A percentile compares a stretch with the other conserved stretches of the same genome.
Conservation (phyloP, 1,140 invertebrate genomes). For the Drosophila oshimai region DNA sequence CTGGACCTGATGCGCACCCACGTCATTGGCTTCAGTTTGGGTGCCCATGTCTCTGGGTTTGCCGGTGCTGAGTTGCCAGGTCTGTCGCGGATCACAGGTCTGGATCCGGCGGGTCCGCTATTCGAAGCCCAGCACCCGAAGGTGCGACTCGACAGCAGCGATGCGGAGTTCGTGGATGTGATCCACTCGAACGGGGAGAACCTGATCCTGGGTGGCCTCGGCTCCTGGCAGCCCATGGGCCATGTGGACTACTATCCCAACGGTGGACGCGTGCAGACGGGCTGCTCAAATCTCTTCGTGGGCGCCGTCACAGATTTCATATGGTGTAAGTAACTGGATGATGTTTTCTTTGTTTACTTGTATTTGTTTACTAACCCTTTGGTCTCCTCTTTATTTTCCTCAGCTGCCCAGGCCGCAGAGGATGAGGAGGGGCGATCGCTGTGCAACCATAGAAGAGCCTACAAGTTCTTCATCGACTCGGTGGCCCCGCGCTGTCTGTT, state of each 20-base stretch:
- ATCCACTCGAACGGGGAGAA: conserved; percentile 97
- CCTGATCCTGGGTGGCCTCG: conserved; percentile 91
- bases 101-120: conserved; percentile 95
- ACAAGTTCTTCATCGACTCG: conserved; percentile 96
- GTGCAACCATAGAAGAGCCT: conserved; percentile 95
- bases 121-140: conserved; percentile 93
- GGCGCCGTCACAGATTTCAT: conserved; percentile 95
- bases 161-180: conserved; percentile 96
- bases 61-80: conserved; percentile 93
- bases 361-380: not conserved
- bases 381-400: not conserved
- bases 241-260: conserved; percentile 97
- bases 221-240: conserved; percentile 93
- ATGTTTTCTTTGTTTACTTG: too few relatives aligned
- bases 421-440: conserved; percentile 93
- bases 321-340: conserved; percentile 94
- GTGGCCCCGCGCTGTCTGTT: conserved; percentile 95
- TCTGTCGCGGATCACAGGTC: conserved; percentile 92
- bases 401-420: conserved; percentile 86
- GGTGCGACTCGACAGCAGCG: conserved; percentile 90
- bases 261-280: conserved; percentile 94
- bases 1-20: conserved; percentile 87
- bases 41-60: conserved; percentile 96
- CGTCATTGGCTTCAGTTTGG: conserved; percentile 94
- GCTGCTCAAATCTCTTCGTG: conserved; percentile 92